Base-by-base conservation (phyloP, 2,888 invertebrate species). In the Pedicia rivosa region DNA sequence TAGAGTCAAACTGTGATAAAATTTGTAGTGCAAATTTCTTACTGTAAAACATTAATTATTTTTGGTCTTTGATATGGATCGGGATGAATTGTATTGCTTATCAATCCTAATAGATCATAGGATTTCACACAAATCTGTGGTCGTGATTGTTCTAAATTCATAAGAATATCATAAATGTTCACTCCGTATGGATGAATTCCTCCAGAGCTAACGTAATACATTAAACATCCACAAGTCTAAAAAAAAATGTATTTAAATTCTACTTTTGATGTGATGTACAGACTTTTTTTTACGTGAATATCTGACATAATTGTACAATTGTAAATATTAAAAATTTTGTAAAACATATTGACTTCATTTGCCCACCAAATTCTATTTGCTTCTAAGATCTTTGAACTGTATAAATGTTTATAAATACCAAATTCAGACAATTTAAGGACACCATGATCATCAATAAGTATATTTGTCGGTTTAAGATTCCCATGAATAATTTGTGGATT, bases 381-480 rank as follows among this genome's bases (percentile, higher is more conserved):
- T 3, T 30, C 30, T 2, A 16, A 19, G 19, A 30, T 30, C 5
- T 30, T 19, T 4, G 19, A 6, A n/a, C 19, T 17, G 17, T 30
- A 17, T 30, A 30, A 30, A 30, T 30, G 17, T 47, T 56, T 52
- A 40, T 57, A 52, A 17, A 62, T 50, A 13, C 63, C 63, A 46
- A 62, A 63, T 45, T 63, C 63, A 4, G 59, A 57, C 24, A 63
- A 44, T 38, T 55, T 50, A 9, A 63, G 48, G 12, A 48, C 47
- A 4, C 62, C 62, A 37, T 50, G 46, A 9, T 54, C 47, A 44
- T 62, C 60, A 5, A 63, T 48, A 16, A 63, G 51, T 36, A 63
- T 52, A 47, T 63, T 63, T 4, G 57, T 54, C n/a, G 62, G 62
- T 43, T 63, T 63, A 34, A 63, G 47, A 46, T 61, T 62, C 2